phyloP scores from a whole-genome alignment of 2,888 invertebrate species.

The Plagodis dolabraria region DNA sequence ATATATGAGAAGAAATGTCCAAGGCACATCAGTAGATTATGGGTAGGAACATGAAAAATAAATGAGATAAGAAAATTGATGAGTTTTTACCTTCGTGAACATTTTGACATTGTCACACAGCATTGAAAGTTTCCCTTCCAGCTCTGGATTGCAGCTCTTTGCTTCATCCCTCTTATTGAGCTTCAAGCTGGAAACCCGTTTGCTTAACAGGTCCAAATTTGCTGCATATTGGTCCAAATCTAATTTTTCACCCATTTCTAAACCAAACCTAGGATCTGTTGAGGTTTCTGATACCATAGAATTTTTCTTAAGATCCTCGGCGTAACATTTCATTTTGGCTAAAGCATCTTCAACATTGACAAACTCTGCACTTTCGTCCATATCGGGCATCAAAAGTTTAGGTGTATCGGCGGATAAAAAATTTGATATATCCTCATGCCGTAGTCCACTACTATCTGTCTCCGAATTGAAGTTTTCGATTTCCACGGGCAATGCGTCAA shows the following conservation, averaged over 20 bases:
- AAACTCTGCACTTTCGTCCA: conserved; percentile 54
- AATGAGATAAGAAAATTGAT: too few species aligned
- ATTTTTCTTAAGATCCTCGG: conserved; percentile 65
- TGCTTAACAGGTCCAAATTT: conserved; percentile 66
- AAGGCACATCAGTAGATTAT: too few species aligned
- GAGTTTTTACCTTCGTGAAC: conserved; percentile 63
- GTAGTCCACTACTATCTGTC: conserved; percentile 39
- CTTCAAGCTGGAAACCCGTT: conserved; percentile 64
- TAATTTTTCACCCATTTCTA: conserved; percentile 47
- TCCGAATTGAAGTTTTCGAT: conserved; percentile 29
- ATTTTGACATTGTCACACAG: conserved; percentile 68
- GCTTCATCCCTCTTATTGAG: conserved; percentile 50
- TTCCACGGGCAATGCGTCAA: conserved; percentile 51
- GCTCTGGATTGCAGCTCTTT: conserved; percentile 53
- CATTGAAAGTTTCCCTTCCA: conserved; percentile 63
- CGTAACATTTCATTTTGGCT: conserved; percentile 61
- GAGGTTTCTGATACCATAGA: conserved; percentile 40
- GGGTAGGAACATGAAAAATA: too few species aligned
- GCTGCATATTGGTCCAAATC: conserved; percentile 64
- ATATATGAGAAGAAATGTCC: too few species aligned
- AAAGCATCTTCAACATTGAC: conserved; percentile 64
- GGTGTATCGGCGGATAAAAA: conserved; percentile 62
- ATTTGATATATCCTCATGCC: conserved; percentile 59
- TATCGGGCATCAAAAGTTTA: conserved; percentile 64
- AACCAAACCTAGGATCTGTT: conserved; percentile 19